A percentile compares a stretch with the other conserved stretches of the same genome.
These are phyloP conservation scores for Xenus cinereus DNA, from an alignment of 2,113 vertebrate species.

Conservation along the genomic window DNA sequence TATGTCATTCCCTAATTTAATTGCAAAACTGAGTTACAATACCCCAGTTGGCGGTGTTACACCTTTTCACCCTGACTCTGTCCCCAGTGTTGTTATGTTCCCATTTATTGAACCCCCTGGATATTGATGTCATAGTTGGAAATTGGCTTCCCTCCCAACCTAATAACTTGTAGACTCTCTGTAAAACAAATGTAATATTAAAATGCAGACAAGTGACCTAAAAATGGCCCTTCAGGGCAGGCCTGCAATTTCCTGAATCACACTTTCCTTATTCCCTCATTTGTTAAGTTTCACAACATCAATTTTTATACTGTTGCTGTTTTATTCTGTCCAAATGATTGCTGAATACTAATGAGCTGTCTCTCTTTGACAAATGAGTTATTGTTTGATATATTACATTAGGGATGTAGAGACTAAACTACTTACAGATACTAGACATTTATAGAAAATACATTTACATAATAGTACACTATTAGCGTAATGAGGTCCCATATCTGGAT, in stretches of 20 bases:
- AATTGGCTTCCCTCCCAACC: slow-evolving; percentile 70
- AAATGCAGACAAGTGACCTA: slow-evolving; percentile 77
- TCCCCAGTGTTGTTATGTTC: slow-evolving; percentile 54
- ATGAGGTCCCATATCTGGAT: slow-evolving; percentile 64
- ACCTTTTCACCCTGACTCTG: slow-evolving; percentile 17
- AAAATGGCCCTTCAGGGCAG: slow-evolving; percentile 72
- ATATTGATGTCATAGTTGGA: slow-evolving; percentile 66
- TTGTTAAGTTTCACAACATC: slow-evolving; percentile 78
- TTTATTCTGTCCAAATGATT: slow-evolving; percentile 73
- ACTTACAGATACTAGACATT: slow-evolving; percentile 71
- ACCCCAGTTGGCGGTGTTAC: not conserved
- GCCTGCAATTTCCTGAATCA: slow-evolving; percentile 72
- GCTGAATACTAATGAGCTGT: slow-evolving; percentile 76
- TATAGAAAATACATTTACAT: slow-evolving; percentile 73
- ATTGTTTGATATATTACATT: slow-evolving; percentile 79
- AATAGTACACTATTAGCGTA: slow-evolving; percentile 67
- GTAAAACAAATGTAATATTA: slow-evolving; percentile 77
- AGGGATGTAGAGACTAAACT: slow-evolving; percentile 72
- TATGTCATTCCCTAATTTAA: slow-evolving; percentile 19
- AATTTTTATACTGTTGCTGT: slow-evolving; percentile 75
- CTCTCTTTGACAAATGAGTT: slow-evolving; percentile 79
- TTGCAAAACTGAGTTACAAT: not conserved
- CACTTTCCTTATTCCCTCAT: slow-evolving; percentile 72
- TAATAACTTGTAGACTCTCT: slow-evolving; percentile 67
- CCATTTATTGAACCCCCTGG: slow-evolving; percentile 70